Percentiles rank a stretch among this genome's conserved stretches.
Evolutionary conservation across 2,113 vertebrate species (phyloP).

Genomic region (Sylvietta virens): DNA sequence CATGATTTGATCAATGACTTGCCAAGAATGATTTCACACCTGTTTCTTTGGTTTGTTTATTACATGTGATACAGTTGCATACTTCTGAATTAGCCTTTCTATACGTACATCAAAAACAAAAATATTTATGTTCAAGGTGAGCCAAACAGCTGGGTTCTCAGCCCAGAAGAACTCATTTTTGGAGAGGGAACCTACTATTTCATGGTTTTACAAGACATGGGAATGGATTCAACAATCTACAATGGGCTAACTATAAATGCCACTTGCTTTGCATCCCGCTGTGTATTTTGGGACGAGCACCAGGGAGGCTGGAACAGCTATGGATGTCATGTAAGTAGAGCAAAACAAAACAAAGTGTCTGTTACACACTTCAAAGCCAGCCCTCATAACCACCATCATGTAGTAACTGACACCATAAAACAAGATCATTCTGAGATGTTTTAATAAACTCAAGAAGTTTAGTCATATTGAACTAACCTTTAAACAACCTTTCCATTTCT

Average conservation of each 20-base stretch:
- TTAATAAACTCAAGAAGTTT: neutral
- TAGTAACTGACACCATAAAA: neutral
- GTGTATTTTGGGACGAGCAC: constrained; percentile 88
- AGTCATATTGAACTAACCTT: neutral
- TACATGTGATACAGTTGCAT: neutral
- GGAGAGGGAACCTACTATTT: constrained; percentile 83
- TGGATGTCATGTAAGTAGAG: constrained; percentile 84
- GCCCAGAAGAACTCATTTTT: constrained; percentile 74
- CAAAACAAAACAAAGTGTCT: neutral
- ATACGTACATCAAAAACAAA: neutral
- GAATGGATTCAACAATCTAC: constrained; percentile 66
- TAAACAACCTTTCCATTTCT: neutral
- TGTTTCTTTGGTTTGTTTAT: neutral
- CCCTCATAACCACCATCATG: neutral
- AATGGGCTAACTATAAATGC: constrained; percentile 70
- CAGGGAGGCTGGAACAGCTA: constrained; percentile 78
- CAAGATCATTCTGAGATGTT: neutral
- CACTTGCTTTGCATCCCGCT: constrained; percentile 82
- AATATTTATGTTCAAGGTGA: constrained; percentile 71
- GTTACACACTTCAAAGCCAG: neutral
- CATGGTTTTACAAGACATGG: constrained; percentile 72
- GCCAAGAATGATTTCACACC: neutral
- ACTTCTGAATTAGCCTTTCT: neutral
- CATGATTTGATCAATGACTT: neutral
- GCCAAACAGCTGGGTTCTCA: constrained; percentile 84